Evolutionary conservation across 2,797 vertebrate genomes (phyloP).

Genomic region (Brachymystax lenok): DNA sequence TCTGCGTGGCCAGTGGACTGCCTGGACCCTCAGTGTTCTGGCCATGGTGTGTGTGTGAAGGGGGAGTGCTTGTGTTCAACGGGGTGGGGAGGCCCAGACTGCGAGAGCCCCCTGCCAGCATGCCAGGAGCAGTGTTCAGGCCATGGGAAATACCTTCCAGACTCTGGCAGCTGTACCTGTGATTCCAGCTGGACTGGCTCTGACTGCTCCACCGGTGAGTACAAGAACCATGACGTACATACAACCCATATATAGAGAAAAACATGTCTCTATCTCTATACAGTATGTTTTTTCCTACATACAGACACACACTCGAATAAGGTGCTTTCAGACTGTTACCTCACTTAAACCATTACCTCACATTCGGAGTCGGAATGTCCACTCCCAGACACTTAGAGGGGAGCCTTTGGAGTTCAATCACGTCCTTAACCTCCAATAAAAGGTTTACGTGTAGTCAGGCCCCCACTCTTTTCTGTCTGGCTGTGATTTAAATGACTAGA

Average conservation of each 20-base stretch:
- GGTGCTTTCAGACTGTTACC: too few relatives aligned
- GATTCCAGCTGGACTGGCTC: constrained; percentile 83
- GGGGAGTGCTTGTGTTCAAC: constrained; percentile 83
- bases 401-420: not conserved
- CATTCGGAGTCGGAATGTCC: not conserved
- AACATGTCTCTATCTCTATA: too few relatives aligned
- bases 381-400: constrained; percentile 16
- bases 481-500: constrained; percentile 4
- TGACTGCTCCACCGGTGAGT: constrained; percentile 83
- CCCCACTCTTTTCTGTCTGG: not conserved
- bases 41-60: constrained; percentile 83
- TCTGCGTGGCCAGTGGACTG: constrained; percentile 75
- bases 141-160: constrained; percentile 79
- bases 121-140: constrained; percentile 87
- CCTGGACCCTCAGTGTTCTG: constrained; percentile 82
- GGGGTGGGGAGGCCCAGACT: constrained; percentile 83
- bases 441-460: not conserved
- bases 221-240: not conserved
- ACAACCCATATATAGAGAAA: too few relatives aligned
- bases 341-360: too few relatives aligned
- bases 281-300: too few relatives aligned
- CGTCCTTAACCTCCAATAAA: not conserved
- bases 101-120: constrained; percentile 77
- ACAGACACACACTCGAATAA: too few relatives aligned
- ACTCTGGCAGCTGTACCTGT: constrained; percentile 79